These are phyloP conservation scores for Melanitta fusca DNA, from an alignment of 2,797 vertebrate genomes.

Conservation along the genomic window DNA sequence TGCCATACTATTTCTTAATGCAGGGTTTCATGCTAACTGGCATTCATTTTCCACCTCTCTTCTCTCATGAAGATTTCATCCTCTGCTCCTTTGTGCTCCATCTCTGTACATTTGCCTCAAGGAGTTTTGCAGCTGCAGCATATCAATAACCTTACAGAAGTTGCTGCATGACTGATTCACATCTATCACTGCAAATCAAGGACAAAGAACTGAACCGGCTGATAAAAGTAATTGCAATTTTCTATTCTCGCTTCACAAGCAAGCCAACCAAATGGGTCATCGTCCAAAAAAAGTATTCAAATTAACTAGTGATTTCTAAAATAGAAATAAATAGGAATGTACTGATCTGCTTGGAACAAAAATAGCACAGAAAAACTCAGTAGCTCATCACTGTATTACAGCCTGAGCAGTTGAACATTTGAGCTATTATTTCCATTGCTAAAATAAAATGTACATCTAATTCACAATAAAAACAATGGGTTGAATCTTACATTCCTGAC, in stretches of 20 bases:
- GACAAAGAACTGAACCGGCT: not conserved
- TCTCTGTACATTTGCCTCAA: not conserved
- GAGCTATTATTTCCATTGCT: not conserved
- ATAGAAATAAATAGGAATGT: not conserved
- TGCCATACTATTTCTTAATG: not conserved
- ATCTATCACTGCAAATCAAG: not conserved
- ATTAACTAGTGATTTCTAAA: not conserved
- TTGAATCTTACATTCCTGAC: not conserved
- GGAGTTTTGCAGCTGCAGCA: not conserved
- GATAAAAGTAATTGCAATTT: constrained; percentile 19
- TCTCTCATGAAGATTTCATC: not conserved
- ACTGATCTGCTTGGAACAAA: not conserved
- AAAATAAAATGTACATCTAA: not conserved
- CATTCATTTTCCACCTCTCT: not conserved
- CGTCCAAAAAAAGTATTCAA: not conserved
- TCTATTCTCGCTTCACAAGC: not conserved
- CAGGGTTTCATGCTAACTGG: not conserved
- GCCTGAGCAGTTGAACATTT: not conserved
- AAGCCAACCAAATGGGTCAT: not conserved
- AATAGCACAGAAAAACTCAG: not conserved
- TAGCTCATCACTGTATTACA: not conserved
- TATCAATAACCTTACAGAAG: not conserved
- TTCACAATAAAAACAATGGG: not conserved
- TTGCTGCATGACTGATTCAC: not conserved
- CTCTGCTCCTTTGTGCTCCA: not conserved